Evolutionary conservation across 1,140 invertebrate genomes (phyloP).

Genomic region (fruit fly (Drosophila melanogaster)): Release_6_plus_ISO1_MT NT_033777.3:24382001-24382500

Average conservation of each 20-base stretch:
- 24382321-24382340: conserved; percentile 52
- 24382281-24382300: conserved; percentile 83
- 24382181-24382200: conserved; percentile 1
- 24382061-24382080: conserved; percentile 8
- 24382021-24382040: conserved; percentile 71
- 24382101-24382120: conserved; percentile 30
- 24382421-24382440: conserved; percentile 72
- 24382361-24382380: conserved; percentile 79
- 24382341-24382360: conserved; percentile 68
- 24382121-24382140: conserved; percentile 34
- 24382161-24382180: conserved; percentile 26
- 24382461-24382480: conserved; percentile 60
- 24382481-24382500: conserved; percentile 4
- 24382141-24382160: conserved; percentile 47
- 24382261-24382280: conserved; percentile 76
- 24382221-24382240: conserved; percentile 34
- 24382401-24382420: conserved; percentile 80
- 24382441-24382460: conserved; percentile 75
- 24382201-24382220: conserved; percentile 42
- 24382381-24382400: conserved; percentile 79
- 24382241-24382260: conserved; percentile 63
- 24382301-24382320: conserved; percentile 74
- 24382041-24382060: conserved; percentile 34
- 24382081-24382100: background rate
- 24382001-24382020: conserved; percentile 51